Evolutionary conservation across 2,888 invertebrate species (phyloP), one percentile per base, ranked within the genome.

Genomic region (Theodoxus fluviatilis): DNA sequence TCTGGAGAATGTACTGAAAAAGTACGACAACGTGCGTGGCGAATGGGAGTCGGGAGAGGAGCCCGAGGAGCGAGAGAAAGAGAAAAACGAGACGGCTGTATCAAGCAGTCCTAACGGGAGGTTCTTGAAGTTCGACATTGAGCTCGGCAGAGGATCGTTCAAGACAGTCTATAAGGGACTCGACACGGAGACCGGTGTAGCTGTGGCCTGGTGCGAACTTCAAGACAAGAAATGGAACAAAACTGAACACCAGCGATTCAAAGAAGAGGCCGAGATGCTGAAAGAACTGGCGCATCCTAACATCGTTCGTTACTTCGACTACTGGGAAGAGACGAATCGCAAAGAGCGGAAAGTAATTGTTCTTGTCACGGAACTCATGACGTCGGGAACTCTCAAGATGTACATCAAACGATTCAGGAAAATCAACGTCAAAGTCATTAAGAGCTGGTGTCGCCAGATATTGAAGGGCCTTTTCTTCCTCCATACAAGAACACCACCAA

Each of bases 361-460:
- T 70, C 92, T 99, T 80, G 98, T 99, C 81, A 99, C 99, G 0
- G 99, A 99, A 89, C 92, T 99, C 68, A 99, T 99, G 99, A 94
- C 99, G 74, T 98, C 98, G 47, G 99, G 99, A 76, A 99, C 99
- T 37, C 90, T 99, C 25, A 98, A 99, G 91, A 96, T 98, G 94
- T 98, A 99, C 89, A 91, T 99, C 77, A 91, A 96, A 76, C 91
- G 98, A 73, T 98, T 99, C 88, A 98, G 98, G 88, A 94, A 96
- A 84, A 96, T 99, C 82, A 98, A 98, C 89, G 93, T 95, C 66
- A 98, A 98, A 90, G 98, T 99, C 75, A 90, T 99, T 70, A 98
- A 98, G 89, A 98, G 97, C 70, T 98, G 98, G 98, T 99, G 98
- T 89, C 92, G 98, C 25, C 99, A 99, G 90, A 99, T 99, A 83